Evolutionary conservation across 2,888 invertebrate species (phyloP).

Genomic region (Hypercompe scribonia): DNA sequence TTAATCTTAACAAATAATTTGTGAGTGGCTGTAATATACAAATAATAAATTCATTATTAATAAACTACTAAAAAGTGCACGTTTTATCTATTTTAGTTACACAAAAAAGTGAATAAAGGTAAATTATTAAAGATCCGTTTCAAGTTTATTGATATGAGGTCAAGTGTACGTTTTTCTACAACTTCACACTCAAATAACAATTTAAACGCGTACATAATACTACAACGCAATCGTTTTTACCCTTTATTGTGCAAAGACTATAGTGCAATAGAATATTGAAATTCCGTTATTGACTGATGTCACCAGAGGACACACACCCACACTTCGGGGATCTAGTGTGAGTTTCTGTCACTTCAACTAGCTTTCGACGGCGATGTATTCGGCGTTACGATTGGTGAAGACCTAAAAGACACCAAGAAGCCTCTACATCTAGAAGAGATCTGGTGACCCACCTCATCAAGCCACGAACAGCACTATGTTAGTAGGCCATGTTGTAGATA

Average conservation of each 20-base stretch:
- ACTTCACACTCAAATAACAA: conserved; percentile 11
- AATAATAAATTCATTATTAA: neutral
- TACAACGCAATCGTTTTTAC: neutral
- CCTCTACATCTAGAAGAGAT: no score
- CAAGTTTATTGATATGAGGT: conserved; percentile 4
- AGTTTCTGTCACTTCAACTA: no score
- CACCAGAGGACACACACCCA: neutral
- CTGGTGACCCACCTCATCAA: no score
- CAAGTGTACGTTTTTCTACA: conserved; percentile 14
- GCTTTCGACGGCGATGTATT: no score
- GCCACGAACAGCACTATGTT: no score
- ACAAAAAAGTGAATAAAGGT: neutral
- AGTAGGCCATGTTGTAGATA: no score
- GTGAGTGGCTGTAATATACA: neutral
- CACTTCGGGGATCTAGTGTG: neutral
- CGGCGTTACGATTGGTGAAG: no score
- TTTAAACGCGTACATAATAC: neutral
- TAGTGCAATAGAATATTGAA: neutral
- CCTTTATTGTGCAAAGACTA: neutral
- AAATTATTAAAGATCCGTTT: neutral
- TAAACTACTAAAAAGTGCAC: neutral
- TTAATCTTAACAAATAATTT: neutral
- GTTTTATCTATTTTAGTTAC: neutral
- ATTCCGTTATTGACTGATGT: neutral
- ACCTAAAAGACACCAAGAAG: no score